These are phyloP conservation scores for Strongylocentrotus purpuratus DNA, from an alignment of 35 echinoderm and acorn worm species.

Conservation along the genomic window DNA sequence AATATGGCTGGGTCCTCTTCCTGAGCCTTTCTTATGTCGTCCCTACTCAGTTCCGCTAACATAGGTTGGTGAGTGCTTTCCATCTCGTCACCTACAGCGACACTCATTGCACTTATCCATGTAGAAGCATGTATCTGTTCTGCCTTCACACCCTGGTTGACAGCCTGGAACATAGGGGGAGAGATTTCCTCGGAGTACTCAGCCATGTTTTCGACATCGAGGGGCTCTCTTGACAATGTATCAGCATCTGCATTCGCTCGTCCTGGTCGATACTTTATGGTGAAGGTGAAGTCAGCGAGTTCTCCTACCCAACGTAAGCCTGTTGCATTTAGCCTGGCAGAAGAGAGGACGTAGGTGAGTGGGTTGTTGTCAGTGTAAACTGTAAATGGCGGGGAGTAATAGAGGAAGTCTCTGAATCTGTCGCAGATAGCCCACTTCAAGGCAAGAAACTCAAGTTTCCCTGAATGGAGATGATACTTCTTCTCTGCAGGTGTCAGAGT, in stretches of 20 bases:
- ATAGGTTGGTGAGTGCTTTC: neutral
- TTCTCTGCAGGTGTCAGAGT: constrained; percentile 63
- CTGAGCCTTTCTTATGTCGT: neutral
- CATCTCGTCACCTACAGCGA: neutral
- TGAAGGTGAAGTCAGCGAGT: constrained; percentile 36
- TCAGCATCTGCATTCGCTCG: too few species aligned
- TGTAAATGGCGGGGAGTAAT: constrained; percentile 24
- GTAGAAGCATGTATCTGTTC: neutral
- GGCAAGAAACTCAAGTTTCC: constrained; percentile 18
- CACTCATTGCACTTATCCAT: too few species aligned
- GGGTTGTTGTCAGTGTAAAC: constrained; percentile 53
- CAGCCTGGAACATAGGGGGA: neutral
- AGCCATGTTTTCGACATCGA: neutral
- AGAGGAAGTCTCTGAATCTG: constrained; percentile 1
- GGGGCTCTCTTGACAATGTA: constrained; percentile 35
- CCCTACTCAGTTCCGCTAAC: neutral
- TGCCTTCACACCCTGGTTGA: neutral
- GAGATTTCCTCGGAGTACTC: constrained; percentile 19
- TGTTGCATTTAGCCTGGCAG: constrained; percentile 47
- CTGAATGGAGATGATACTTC: constrained; percentile 21
- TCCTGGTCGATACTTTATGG: constrained; percentile 55
- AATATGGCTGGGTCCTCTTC: constrained; percentile 40
- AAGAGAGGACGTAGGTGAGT: constrained; percentile 51
- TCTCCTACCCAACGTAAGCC: constrained; percentile 48
- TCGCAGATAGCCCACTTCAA: constrained; percentile 52